A percentile compares a stretch with the other conserved stretches of the same genome.
Evolutionary conservation across 1,140 invertebrate species (phyloP).

Genomic region (Drosophila azteca): DNA sequence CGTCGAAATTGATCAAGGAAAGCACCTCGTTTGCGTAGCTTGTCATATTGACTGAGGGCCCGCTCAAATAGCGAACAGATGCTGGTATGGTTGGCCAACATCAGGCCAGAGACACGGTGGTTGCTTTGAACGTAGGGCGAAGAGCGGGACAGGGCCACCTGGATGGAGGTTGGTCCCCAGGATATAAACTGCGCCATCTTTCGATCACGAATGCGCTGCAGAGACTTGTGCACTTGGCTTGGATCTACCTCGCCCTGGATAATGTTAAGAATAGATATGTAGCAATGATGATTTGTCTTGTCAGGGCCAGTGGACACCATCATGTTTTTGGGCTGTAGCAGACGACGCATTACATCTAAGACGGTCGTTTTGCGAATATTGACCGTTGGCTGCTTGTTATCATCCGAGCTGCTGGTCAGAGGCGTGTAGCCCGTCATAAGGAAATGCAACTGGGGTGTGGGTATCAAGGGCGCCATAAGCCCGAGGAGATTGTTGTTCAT

Average conservation of each 20-base stretch:
- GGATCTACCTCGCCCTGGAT: conserved; percentile 89
- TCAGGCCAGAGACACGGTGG: conserved; percentile 97
- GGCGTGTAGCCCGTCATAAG: conserved; percentile 99
- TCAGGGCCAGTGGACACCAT: conserved; percentile 99
- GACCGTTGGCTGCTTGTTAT: conserved; percentile 43
- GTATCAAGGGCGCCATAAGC: conserved; percentile 97
- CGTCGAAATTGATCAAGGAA: conserved; percentile 98
- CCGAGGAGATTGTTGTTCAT: conserved; percentile 99
- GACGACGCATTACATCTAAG: conserved; percentile 84
- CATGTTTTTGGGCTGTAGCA: conserved; percentile 99
- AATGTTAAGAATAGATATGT: conserved; percentile 99
- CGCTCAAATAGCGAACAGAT: conserved; percentile 92
- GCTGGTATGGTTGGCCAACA: conserved; percentile 99
- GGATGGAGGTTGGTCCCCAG: conserved; percentile 98
- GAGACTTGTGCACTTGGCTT: conserved; percentile 83
- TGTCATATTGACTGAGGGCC: conserved; percentile 96
- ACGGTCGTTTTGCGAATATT: conserved; percentile 83
- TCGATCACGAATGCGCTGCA: conserved; percentile 97
- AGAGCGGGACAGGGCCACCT: conserved; percentile 97
- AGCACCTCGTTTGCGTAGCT: conserved; percentile 96
- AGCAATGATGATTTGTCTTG: conserved; percentile 95
- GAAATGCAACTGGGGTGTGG: conserved; percentile 98
- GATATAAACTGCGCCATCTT: conserved; percentile 98
- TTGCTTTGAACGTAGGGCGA: conserved; percentile 98
- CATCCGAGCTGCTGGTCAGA: conserved; percentile 92